phyloP scores from a whole-genome alignment of 2,888 invertebrate genomes.

The Sylvicola cinctus region DNA sequence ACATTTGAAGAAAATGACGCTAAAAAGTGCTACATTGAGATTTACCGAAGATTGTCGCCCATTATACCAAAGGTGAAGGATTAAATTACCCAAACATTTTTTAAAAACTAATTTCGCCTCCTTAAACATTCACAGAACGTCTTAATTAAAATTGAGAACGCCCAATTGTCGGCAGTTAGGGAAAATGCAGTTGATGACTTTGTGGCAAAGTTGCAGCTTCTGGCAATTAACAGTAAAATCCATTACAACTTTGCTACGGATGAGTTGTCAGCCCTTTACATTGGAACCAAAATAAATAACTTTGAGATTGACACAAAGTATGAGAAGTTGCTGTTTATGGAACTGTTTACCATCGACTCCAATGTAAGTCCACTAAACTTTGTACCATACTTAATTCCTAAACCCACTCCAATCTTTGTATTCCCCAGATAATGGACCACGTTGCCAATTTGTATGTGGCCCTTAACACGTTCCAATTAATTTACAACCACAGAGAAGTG shows the following conservation, averaged over 20 bases:
- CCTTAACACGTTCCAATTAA: slow-evolving; percentile 44
- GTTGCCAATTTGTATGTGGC: slow-evolving; percentile 43
- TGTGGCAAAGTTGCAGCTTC: slow-evolving; percentile 42
- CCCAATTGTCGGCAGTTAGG: slow-evolving; percentile 44
- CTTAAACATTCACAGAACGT: slow-evolving; percentile 36
- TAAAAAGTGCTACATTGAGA: slow-evolving; percentile 19
- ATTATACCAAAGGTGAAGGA: slow-evolving; percentile 52
- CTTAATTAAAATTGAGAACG: slow-evolving; percentile 49
- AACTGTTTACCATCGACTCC: slow-evolving; percentile 39
- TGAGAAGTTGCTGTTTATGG: slow-evolving; percentile 33
- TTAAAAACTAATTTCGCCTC: slow-evolving; percentile 1
- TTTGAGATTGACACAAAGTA: slow-evolving; percentile 37
- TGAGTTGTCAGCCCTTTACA: slow-evolving; percentile 34
- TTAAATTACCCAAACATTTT: slow-evolving; percentile 3
- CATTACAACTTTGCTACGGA: slow-evolving; percentile 9
- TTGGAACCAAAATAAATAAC: slow-evolving; percentile 41
- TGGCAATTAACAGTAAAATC: slow-evolving; percentile 26
- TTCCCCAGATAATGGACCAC: slow-evolving; percentile 28
- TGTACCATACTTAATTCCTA: too few relatives aligned
- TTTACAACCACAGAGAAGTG: slow-evolving; percentile 42
- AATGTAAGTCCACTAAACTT: slow-evolving; percentile 26
- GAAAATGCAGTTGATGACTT: slow-evolving; percentile 49
- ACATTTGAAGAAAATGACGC: not conserved
- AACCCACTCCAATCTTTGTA: not conserved
- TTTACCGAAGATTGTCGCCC: slow-evolving; percentile 46